Base-by-base conservation (phyloP, 2,797 vertebrate species). In the Ceryle rudis region DNA sequence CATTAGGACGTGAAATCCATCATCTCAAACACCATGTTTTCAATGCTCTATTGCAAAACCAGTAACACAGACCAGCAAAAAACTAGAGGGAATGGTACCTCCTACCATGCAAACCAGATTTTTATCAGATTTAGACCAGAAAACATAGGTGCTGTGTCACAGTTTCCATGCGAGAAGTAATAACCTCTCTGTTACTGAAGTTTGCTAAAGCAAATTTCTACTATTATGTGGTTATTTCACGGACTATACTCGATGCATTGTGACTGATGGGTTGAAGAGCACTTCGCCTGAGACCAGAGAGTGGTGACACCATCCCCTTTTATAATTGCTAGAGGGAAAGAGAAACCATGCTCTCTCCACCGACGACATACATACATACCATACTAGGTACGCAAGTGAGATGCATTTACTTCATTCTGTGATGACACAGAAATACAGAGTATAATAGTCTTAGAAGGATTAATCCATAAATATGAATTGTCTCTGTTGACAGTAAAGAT, bases 361-460 rank as follows among this genome's bases (percentile, higher is more conserved):
- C 28, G 58, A n/a, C n/a, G 9, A 31, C 0, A 0, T 28, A 4
- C 2, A 3, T 31, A n/a, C 22, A 14, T 25, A 44, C 31, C 66
- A 41, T 39, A 47, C 10, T 22, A 31, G 20, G 16, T 46, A 42
- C 20, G 13, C 37, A 72, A 74, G 29, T 42, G 51, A 92, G 20
- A 15, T 58, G 46, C 33, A 75, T 21, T 62, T 86, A 35, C 5
- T 67, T 60, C 25, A 29, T 67, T 42, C 87, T 82, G 33, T n/a
- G 26, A 26, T 17, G 22, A 33, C 14, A 52, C 7, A 54, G 44
- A 83, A 89, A 67, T 35, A 11, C 49, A 78, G 17, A 14, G 19
- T 55, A 47, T 67, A 31, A 8, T 6, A 61, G 29, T 15, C 25
- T 61, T 58, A 41, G 42, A 39, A 60, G 2, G 26, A 31, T 73